Evolutionary conservation across 2,888 invertebrate species (phyloP), one percentile per base, ranked within the genome.

Genomic region (Phyllotreta cruciferae): DNA sequence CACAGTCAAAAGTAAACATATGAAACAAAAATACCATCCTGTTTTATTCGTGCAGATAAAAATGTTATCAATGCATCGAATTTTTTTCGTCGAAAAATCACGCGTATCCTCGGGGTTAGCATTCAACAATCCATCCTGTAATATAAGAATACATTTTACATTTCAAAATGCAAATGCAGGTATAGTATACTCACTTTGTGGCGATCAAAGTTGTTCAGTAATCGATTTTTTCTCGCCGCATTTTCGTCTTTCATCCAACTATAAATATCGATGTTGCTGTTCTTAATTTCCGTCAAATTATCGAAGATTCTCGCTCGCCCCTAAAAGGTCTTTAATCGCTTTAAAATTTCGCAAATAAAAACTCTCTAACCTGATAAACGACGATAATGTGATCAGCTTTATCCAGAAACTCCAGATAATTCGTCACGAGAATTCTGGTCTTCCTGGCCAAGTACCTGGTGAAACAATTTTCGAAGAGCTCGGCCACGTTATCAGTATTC

Each of bases 331-430:
- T 49, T 6, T 49, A 35, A 14, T 49, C 4, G 4, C 10, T 41
- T 41, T 4, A 24, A 24, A 24, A 10, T 10, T 41, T 41, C 10
- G 3, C 41, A 60, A 0, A 38, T 4, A 14, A 54, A 1, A 54
- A 1, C 39, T 3, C 11, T 8, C 34, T 45, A 37, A 56, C 56
- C 44, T 56, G 34, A 10, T 13, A 13, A 8, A 56, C 14, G 1
- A 56, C 56, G n/a, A 56, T 14, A 45, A 56, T 56, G 1, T 45
- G 11, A 37, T 56, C 56, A 37, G 56, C 56, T 37, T 45, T 56
- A 37, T 56, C 37, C 5, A 56, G 24, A 56, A 45, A 56, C 8
- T 45, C 45, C 7, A 37, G 5, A 11, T 56, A 45, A 24, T 56
- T 44, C 5, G 45, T 35, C 3, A 56, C 56, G 9, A 56, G 6